Evolutionary conservation across 2,888 invertebrate genomes (phyloP).

Genomic region (Apotomis turbidana): DNA sequence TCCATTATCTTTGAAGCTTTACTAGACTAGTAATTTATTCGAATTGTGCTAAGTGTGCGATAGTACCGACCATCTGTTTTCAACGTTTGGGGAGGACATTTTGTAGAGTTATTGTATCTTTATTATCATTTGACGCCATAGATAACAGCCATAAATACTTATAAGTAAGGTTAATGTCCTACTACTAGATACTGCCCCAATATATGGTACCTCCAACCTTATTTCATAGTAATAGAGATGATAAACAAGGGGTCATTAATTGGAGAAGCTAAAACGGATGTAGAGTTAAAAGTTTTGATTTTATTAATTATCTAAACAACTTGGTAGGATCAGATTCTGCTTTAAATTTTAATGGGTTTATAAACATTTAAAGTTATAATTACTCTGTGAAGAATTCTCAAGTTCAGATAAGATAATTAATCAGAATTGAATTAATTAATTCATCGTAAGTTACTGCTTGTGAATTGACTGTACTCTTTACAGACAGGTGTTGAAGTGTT

Average conservation of each 20-base stretch:
- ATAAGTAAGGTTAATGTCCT: too few relatives aligned
- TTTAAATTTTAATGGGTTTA: neutral
- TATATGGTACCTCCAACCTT: too few relatives aligned
- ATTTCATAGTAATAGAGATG: too few relatives aligned
- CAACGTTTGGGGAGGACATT: neutral
- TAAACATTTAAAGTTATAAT: slow-evolving; percentile 29
- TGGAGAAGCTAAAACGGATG: neutral
- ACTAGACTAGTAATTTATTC: slow-evolving; percentile 2
- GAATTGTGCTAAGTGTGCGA: slow-evolving; percentile 5
- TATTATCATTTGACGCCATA: neutral
- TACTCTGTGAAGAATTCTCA: slow-evolving; percentile 14
- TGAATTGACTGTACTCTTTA: neutral
- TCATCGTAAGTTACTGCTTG: neutral
- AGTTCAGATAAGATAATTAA: slow-evolving; percentile 22
- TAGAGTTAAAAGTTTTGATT: neutral
- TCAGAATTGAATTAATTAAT: neutral
- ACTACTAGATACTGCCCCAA: too few relatives aligned
- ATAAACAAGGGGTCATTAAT: too few relatives aligned
- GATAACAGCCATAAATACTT: too few relatives aligned
- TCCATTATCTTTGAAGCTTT: neutral
- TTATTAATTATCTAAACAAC: neutral
- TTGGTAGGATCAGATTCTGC: neutral
- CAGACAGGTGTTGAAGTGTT: neutral
- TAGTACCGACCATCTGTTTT: slow-evolving; percentile 5
- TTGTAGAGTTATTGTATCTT: neutral